Evolutionary conservation across 2,113 vertebrate genomes (phyloP).

Genomic region (Opisthocomus hoazin): DNA sequence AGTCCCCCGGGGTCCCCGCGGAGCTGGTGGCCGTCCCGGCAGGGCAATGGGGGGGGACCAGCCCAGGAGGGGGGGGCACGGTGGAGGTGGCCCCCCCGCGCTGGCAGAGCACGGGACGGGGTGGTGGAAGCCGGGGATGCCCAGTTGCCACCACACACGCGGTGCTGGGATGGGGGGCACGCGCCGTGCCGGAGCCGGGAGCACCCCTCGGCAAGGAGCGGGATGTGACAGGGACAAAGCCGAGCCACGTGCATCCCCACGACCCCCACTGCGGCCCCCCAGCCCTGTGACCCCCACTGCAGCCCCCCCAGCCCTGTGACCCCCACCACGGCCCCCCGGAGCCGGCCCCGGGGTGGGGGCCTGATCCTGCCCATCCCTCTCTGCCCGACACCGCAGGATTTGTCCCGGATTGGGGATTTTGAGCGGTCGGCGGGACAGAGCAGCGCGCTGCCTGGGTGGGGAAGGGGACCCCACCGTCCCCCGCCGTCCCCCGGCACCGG

Average conservation of each 20-base stretch:
- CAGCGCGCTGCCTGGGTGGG: fast-evolving
- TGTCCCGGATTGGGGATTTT: fast-evolving
- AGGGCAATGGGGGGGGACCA: neutral
- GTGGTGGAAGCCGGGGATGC: fast-evolving
- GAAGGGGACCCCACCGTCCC: neutral
- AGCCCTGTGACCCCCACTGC: fast-evolving
- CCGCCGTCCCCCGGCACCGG: fast-evolving
- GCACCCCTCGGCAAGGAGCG: fast-evolving
- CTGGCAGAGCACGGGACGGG: neutral
- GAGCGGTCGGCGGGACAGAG: fast-evolving
- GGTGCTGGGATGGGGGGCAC: fast-evolving
- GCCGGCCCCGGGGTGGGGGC: neutral
- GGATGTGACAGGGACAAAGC: neutral
- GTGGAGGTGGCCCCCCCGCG: fast-evolving
- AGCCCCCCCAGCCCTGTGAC: fast-evolving
- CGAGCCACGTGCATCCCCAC: fast-evolving
- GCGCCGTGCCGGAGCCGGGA: fast-evolving
- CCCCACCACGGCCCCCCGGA: fast-evolving
- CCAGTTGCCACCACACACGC: fast-evolving
- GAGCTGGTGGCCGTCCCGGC: neutral
- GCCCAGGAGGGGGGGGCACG: fast-evolving
- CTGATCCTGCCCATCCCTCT: neutral
- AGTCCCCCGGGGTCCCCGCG: fast-evolving
- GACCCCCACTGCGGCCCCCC: fast-evolving
- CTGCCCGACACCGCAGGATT: fast-evolving